These are phyloP conservation scores for Sialia sialis DNA, from an alignment of 2,113 vertebrate species.

Conservation along the genomic window DNA sequence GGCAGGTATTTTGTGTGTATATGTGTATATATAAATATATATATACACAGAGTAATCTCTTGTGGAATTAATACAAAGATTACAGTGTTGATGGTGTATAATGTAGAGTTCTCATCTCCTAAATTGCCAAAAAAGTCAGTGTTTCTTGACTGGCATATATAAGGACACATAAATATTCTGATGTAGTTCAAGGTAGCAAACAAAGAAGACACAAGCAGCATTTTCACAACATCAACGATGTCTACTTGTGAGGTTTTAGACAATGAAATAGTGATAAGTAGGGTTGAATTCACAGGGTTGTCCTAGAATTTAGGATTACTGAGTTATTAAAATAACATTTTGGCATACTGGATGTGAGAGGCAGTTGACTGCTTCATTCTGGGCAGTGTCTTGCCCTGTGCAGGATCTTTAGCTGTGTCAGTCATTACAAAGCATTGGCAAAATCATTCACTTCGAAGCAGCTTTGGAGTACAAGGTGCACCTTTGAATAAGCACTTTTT, in stretches of 20 bases:
- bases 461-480: neutral
- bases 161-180: neutral
- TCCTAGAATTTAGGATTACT: neutral
- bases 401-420: neutral
- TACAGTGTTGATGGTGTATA: neutral
- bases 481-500: neutral
- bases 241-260: neutral
- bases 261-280: neutral
- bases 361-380: neutral
- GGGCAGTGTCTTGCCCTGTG: neutral
- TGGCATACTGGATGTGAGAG: neutral
- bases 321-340: neutral
- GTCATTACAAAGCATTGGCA: neutral
- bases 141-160: neutral
- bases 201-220: neutral
- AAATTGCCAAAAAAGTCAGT: neutral
- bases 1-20: neutral
- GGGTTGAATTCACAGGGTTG: neutral
- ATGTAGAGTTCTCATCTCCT: neutral
- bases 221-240: neutral
- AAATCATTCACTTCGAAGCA: fast-evolving
- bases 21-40: neutral
- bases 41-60: neutral
- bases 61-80: neutral
- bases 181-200: neutral